Evolutionary conservation across 2,888 invertebrate genomes (phyloP), one percentile per base, ranked within the genome.

Genomic region (Atethmia centrago): DNA sequence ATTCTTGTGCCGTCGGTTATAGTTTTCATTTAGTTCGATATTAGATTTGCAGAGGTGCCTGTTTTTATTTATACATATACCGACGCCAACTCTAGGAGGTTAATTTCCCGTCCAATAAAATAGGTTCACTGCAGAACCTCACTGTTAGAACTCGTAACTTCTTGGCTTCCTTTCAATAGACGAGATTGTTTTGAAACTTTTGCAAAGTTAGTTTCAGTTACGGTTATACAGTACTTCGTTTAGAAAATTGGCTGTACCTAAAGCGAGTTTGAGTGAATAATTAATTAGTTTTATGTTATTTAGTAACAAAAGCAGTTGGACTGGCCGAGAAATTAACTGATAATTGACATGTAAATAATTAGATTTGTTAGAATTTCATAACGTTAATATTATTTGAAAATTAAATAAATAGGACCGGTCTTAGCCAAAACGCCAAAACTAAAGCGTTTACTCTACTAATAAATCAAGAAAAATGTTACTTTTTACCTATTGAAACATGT

Each of bases 131-230:
- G 68, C 16, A 49, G 36, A 77, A 14, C 21, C 16, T 58, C 49
- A 14, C 78, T 77, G 49, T 78, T n/a, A 0, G 4, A 42, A 0
- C 67, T 21, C 36, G 1, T 7, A 56, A 40, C 14, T 49, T 74
- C 8, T 74, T 77, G 74, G 78, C 78, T 31, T 36, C 42, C 8
- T 28, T 45, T 78, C 74, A 74, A 77, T 70, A 31, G 0, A 47
- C 0, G 40, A 25, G 28, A 77, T 77, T 77, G 74, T 77, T 47
- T 25, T 8, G 3, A 21, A 74, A 67, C 19, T 55, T 55, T 77
- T n/a, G 4, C 7, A n/a, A n/a, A n/a, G 21, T 3, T 0, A 28
- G 40, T n/a, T n/a, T n/a, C n/a, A 74, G 19, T 55, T 74, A 9
- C 1, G 28, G 28, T 36, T 25, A 21, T 4, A 21, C 7, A 21